These are phyloP conservation scores for Poeciliopsis infans DNA, from an alignment of 2,797 vertebrate species.

Conservation along the genomic window DNA sequence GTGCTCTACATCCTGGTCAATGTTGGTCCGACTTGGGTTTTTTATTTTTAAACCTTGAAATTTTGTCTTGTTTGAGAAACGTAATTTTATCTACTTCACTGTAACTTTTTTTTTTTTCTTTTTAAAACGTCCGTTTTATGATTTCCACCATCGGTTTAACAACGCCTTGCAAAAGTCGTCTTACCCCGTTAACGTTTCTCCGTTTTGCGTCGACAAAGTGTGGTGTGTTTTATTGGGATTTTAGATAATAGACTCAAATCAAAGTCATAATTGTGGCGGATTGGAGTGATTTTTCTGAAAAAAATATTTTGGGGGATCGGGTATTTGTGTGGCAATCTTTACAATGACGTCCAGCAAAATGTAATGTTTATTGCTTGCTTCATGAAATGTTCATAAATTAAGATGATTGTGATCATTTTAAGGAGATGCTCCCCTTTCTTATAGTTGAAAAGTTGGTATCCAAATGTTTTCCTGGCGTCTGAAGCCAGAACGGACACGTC, in stretches of 20 bases:
- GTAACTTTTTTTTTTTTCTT: background rate
- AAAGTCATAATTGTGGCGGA: background rate
- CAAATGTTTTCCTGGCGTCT: too few species aligned
- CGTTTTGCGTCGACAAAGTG: background rate
- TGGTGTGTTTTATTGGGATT: background rate
- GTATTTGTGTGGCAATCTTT: too few species aligned
- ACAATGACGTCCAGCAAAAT: too few species aligned
- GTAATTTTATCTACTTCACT: background rate
- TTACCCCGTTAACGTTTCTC: background rate
- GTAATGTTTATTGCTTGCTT: too few species aligned
- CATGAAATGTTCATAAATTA: too few species aligned
- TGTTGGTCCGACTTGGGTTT: background rate
- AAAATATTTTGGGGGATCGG: background rate
- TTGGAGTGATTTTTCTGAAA: background rate
- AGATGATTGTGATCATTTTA: too few species aligned
- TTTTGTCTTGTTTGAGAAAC: background rate
- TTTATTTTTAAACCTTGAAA: background rate
- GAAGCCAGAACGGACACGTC: too few species aligned
- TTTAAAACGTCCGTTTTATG: background rate
- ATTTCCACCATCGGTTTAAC: background rate
- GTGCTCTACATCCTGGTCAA: background rate
- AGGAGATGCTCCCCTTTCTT: too few species aligned
- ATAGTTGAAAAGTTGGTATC: too few species aligned
- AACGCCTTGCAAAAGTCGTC: background rate
- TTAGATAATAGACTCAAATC: background rate